Evolutionary conservation across 2,888 invertebrate species (phyloP).

Genomic region (Abscondita cerata): DNA sequence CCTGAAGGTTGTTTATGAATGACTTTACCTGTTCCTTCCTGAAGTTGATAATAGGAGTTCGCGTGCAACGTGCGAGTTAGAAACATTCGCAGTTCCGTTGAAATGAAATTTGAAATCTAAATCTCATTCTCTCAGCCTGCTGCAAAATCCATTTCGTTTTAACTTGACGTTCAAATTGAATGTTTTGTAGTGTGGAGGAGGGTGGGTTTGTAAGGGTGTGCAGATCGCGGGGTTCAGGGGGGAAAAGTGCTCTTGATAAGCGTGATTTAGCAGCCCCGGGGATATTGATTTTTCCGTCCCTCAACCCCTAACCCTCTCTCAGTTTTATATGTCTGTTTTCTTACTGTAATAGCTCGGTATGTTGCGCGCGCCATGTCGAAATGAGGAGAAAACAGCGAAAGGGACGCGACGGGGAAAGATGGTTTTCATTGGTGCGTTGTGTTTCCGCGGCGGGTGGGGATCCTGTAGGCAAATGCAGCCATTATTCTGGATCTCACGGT

Average conservation of each 20-base stretch:
- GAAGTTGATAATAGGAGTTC: slow-evolving; percentile 28
- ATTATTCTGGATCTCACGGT: slow-evolving; percentile 57
- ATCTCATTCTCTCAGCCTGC: slow-evolving; percentile 60
- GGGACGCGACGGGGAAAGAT: slow-evolving; percentile 55
- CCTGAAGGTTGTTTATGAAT: slow-evolving; percentile 29
- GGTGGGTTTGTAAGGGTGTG: slow-evolving; percentile 44
- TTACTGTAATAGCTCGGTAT: slow-evolving; percentile 63
- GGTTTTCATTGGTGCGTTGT: slow-evolving; percentile 57
- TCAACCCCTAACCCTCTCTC: slow-evolving; percentile 58
- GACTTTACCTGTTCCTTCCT: slow-evolving; percentile 34
- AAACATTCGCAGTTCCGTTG: slow-evolving; percentile 48
- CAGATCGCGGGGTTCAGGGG: slow-evolving; percentile 44
- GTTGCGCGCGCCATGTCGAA: slow-evolving; percentile 59
- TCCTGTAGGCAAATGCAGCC: slow-evolving; percentile 58
- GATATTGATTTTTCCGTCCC: slow-evolving; percentile 65
- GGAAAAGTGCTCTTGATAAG: slow-evolving; percentile 64
- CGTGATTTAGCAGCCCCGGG: slow-evolving; percentile 81
- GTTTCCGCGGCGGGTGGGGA: slow-evolving; percentile 54
- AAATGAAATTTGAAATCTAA: slow-evolving; percentile 59
- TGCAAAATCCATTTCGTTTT: slow-evolving; percentile 67
- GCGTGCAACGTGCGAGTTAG: slow-evolving; percentile 37
- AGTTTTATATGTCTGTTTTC: slow-evolving; percentile 65
- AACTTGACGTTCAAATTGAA: slow-evolving; percentile 67
- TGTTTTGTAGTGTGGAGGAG: slow-evolving; percentile 62
- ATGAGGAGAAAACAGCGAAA: slow-evolving; percentile 58